phyloP scores from a whole-genome alignment of 1,140 invertebrate genomes.

The Pogonomyrmex barbatus region DNA sequence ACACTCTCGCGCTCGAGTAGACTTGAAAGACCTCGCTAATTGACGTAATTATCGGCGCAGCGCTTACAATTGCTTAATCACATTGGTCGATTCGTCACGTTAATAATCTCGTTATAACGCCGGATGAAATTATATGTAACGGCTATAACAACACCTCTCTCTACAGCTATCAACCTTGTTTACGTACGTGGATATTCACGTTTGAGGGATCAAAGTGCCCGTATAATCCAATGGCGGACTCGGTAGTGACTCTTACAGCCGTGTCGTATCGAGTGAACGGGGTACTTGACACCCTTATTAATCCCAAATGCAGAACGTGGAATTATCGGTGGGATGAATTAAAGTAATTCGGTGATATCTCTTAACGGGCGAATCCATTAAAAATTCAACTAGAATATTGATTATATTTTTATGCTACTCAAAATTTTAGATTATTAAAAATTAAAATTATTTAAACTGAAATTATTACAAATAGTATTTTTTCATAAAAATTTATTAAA shows the following conservation, averaged over 20 bases:
- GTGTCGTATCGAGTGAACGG: slow-evolving; percentile 5
- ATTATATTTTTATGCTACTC: not conserved
- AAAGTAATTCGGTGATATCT: not conserved
- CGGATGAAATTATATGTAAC: slow-evolving; percentile 37
- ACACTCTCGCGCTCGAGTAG: not conserved
- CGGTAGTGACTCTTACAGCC: slow-evolving; percentile 33
- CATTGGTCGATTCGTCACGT: not conserved
- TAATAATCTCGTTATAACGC: slow-evolving; percentile 32
- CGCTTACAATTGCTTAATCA: not conserved
- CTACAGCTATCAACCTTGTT: slow-evolving; percentile 69
- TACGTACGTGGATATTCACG: slow-evolving; percentile 54
- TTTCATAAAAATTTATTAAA: not conserved
- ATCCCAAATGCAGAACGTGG: slow-evolving; percentile 20
- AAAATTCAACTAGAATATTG: not conserved
- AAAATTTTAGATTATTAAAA: not conserved
- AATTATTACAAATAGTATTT: not conserved
- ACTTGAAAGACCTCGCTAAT: not conserved
- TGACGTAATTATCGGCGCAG: not conserved
- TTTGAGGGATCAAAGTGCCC: slow-evolving; percentile 16
- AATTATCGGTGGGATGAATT: slow-evolving; percentile 16
- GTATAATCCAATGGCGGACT: slow-evolving; percentile 35
- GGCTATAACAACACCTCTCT: slow-evolving; percentile 19
- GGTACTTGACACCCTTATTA: slow-evolving; percentile 51
- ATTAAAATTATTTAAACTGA: too few relatives aligned
- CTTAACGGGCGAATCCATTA: not conserved